A percentile compares a stretch with the other conserved stretches of the same genome.
Conservation (phyloP, 2,888 invertebrate species). For the Dynastes grantii region DNA sequence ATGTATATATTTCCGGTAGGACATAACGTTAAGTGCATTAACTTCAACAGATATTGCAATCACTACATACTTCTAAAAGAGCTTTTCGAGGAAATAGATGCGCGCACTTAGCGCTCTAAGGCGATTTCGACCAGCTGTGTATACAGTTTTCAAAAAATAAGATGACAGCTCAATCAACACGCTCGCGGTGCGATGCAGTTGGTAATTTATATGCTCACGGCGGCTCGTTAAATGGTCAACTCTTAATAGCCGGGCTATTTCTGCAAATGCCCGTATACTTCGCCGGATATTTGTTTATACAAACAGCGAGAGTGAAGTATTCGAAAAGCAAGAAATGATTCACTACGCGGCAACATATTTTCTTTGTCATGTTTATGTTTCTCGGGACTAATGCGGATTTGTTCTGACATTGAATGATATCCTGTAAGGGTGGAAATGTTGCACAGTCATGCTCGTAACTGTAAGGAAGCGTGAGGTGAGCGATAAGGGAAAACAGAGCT, state of each 20-base stretch:
- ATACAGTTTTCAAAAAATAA: slow-evolving; percentile 44
- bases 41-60: not conserved
- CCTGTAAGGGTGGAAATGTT: not conserved
- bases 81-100: slow-evolving; percentile 41
- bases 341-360: slow-evolving; percentile 61
- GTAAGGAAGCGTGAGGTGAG: too few species aligned
- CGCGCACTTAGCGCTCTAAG: slow-evolving; percentile 32
- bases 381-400: slow-evolving; percentile 63
- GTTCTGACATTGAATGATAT: slow-evolving; percentile 58
- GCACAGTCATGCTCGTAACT: too few species aligned
- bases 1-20: not conserved
- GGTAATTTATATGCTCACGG: slow-evolving; percentile 37
- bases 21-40: slow-evolving; percentile 14
- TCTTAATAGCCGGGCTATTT: slow-evolving; percentile 58
- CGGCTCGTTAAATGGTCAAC: slow-evolving; percentile 46
- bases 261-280: slow-evolving; percentile 58
- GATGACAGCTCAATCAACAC: slow-evolving; percentile 44
- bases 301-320: slow-evolving; percentile 57
- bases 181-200: not conserved
- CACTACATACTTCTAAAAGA: slow-evolving; percentile 18
- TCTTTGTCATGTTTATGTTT: slow-evolving; percentile 65
- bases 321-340: slow-evolving; percentile 61
- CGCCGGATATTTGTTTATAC: slow-evolving; percentile 60
- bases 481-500: too few species aligned
- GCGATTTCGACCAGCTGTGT: slow-evolving; percentile 42